Base-by-base conservation (phyloP, 2,113 vertebrate genomes). In the Bolborhynchus lineola region DNA sequence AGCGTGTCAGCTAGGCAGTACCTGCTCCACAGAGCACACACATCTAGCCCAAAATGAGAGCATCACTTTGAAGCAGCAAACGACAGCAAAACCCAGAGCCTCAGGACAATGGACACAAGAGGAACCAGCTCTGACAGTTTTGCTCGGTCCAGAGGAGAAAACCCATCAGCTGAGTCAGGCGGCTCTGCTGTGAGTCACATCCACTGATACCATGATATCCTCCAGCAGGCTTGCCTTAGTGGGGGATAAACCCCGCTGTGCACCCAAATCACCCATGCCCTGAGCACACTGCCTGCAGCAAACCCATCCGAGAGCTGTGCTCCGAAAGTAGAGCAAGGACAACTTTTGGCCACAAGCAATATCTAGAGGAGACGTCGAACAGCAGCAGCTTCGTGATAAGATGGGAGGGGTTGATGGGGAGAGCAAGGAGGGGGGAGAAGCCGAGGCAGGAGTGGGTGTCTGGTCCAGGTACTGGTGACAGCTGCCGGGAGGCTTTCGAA, bases 251-350 rank as follows among this genome's bases (percentile, higher is more conserved):
- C 42, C 41, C 84, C 57, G 77, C 35, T 39, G 5, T 0, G 60
- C 68, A 87, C 5, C 47, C 7, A 0, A 10, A 49, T 6, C 1
- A 1, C 64, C 37, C 9, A 1, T 20, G 42, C 33, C 64, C 65
- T 0, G 0, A 81, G n/a, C 3, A 0, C 46, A 23, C 37, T 1
- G 6, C 49, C 55, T 17, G 39, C 0, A 0, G 53, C 35, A 81
- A 39, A 49, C 9, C 14, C 0, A 23, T 2, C 57, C 1, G 6
- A 59, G 33, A 39, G 41, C 4, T 1, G 5, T 3, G 9, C 47
- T 29, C 47, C 42, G 9, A 21, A 55, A 79, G 75, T 2, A 41
- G 46, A 82, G 55, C 50, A 13, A 79, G 85, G 41, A 78, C 75
- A 94, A 35, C 24, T 68, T 46, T 37, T 67, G 85, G 55, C 62